phyloP scores from a whole-genome alignment of 2,888 invertebrate genomes.

The Crossocerus cetratus region DNA sequence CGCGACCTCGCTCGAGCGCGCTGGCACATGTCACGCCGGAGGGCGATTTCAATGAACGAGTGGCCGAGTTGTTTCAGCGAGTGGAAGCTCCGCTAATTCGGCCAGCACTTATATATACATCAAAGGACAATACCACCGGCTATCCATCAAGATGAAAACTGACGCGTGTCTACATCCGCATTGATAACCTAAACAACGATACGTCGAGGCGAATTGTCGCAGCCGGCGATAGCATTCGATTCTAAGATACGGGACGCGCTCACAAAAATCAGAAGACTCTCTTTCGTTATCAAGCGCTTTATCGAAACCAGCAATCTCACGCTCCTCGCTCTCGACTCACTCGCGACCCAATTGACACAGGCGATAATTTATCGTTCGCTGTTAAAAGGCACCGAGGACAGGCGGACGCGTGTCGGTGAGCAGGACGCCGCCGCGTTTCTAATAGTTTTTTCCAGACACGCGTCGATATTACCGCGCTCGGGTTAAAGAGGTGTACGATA shows the following conservation, averaged over 20 bases:
- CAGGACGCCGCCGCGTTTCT: background rate
- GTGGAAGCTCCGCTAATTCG: too few relatives aligned
- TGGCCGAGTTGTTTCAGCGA: too few relatives aligned
- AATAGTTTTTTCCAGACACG: slow-evolving; percentile 11
- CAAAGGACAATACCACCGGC: background rate
- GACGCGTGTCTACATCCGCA: too few relatives aligned
- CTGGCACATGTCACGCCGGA: too few relatives aligned
- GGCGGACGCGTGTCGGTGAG: background rate
- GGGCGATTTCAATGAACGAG: too few relatives aligned
- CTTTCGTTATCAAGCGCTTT: background rate
- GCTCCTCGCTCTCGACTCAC: slow-evolving; percentile 11
- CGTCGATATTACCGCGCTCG: slow-evolving; percentile 18
- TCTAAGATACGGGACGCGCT: too few relatives aligned
- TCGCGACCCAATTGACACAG: slow-evolving; percentile 4
- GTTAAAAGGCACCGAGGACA: background rate
- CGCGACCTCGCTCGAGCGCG: background rate
- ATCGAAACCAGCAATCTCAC: slow-evolving; percentile 3
- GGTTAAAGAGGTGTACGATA: slow-evolving; percentile 18
- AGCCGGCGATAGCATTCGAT: too few relatives aligned
- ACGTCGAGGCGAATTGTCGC: too few relatives aligned
- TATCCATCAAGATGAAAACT: too few relatives aligned
- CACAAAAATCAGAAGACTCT: background rate
- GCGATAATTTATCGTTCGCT: slow-evolving; percentile 29
- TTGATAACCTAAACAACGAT: too few relatives aligned
- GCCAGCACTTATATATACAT: too few relatives aligned